Evolutionary conservation across 2,113 vertebrate species (phyloP).

Genomic region (Polyodon spathula): DNA sequence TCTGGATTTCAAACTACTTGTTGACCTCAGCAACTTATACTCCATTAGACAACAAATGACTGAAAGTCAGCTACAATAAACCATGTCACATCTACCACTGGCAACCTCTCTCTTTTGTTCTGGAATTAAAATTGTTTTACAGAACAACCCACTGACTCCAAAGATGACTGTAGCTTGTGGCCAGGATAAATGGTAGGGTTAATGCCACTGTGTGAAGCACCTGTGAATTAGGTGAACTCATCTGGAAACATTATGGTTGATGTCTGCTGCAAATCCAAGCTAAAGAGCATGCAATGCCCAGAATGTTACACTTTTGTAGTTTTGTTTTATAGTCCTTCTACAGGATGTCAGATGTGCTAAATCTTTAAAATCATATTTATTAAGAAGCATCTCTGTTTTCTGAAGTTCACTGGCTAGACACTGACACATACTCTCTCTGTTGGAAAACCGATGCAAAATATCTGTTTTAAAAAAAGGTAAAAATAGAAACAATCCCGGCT

Average conservation of each 20-base stretch:
- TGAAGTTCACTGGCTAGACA: slow-evolving; percentile 12
- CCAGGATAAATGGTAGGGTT: slow-evolving; percentile 9
- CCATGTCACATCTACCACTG: slow-evolving; percentile 38
- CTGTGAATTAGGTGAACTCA: too few species aligned
- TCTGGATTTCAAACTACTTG: slow-evolving; percentile 55
- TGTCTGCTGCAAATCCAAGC: slow-evolving; percentile 10
- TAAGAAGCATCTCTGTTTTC: slow-evolving; percentile 28
- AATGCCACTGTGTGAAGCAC: too few species aligned
- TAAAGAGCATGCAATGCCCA: slow-evolving; percentile 20
- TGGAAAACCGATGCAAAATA: not conserved
- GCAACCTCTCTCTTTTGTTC: slow-evolving; percentile 29
- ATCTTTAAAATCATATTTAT: slow-evolving; percentile 31
- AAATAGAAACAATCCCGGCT: not conserved
- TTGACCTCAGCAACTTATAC: slow-evolving; percentile 65
- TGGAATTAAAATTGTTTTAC: slow-evolving; percentile 1
- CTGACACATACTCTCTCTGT: slow-evolving; percentile 9
- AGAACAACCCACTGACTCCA: slow-evolving; percentile 9
- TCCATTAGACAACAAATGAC: slow-evolving; percentile 63
- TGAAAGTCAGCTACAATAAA: slow-evolving; percentile 57
- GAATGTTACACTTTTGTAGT: slow-evolving; percentile 32
- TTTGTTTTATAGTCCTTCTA: slow-evolving; percentile 5
- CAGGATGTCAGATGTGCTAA: slow-evolving; percentile 33
- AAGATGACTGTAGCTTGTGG: slow-evolving; percentile 1
- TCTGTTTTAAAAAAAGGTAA: not conserved
- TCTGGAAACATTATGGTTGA: too few species aligned